Percentiles rank a stretch among this genome's conserved stretches.
Conservation (phyloP, 92 coral and sea anemone species). For the Ricordea florida region DNA sequence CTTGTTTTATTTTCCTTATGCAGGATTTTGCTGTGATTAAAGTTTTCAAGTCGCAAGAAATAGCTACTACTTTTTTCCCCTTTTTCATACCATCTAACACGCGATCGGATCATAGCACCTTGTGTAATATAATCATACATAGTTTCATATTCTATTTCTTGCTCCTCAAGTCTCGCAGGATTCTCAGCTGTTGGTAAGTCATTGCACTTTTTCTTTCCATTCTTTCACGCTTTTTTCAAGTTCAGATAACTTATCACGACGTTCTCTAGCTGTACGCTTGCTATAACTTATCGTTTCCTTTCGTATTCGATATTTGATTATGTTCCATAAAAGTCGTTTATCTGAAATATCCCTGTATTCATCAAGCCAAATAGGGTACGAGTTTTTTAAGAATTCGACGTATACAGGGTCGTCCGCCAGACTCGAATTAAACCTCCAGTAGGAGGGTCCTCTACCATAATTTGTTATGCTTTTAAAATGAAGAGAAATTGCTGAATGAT, state of each 20-base stretch:
- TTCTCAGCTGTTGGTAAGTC: background rate
- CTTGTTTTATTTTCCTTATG: too few species aligned
- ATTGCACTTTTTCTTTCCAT: background rate
- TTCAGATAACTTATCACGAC: background rate
- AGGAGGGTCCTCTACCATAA: constrained; percentile 1
- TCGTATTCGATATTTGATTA: background rate
- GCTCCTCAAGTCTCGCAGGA: background rate
- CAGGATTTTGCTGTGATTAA: too few species aligned
- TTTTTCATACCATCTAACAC: too few species aligned
- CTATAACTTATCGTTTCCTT: background rate
- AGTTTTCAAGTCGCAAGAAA: too few species aligned
- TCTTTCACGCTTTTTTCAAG: background rate
- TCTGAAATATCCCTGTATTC: constrained; percentile 12
- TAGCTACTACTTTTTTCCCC: too few species aligned
- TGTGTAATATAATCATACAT: too few species aligned
- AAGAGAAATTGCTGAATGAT: background rate
- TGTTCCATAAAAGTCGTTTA: constrained; percentile 22
- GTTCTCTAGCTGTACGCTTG: background rate
- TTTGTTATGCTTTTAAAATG: background rate
- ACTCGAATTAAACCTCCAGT: constrained; percentile 26
- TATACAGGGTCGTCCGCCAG: constrained; percentile 7
- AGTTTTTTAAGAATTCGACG: background rate
- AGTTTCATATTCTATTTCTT: too few species aligned
- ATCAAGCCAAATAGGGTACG: background rate
- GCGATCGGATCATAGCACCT: too few species aligned